Evolutionary conservation across 1,140 invertebrate species (phyloP).

Genomic region (roundworm (Caenorhabditis elegans)): DNA sequence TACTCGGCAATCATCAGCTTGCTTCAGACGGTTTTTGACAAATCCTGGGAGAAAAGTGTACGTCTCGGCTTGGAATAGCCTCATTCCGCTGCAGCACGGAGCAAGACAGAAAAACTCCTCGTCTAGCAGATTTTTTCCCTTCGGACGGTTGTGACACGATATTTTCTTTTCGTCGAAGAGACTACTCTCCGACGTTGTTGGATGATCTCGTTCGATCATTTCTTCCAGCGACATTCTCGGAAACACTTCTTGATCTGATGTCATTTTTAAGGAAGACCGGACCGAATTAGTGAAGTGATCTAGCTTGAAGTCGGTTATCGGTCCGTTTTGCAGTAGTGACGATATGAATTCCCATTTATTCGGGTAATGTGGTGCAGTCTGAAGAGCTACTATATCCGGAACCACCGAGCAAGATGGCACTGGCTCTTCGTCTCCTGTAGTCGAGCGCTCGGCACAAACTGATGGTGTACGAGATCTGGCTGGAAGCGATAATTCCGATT

Average conservation of each 20-base stretch:
- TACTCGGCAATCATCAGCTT: not conserved
- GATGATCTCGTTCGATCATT: conserved; percentile 18
- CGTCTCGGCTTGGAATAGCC: not conserved
- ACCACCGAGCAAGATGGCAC: not conserved
- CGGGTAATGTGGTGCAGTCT: not conserved
- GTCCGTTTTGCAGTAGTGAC: not conserved
- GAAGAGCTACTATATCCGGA: not conserved
- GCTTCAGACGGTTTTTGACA: not conserved
- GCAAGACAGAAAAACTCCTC: conserved; percentile 13
- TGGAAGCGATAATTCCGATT: no score
- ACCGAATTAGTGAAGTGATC: not conserved
- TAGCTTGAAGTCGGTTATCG: not conserved
- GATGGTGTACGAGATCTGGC: not conserved
- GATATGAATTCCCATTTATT: not conserved
- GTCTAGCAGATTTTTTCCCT: not conserved
- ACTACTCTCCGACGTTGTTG: not conserved
- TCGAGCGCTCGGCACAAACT: not conserved
- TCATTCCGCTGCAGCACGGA: not conserved
- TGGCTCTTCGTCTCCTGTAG: not conserved
- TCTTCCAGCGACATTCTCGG: conserved; percentile 16
- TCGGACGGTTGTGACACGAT: not conserved
- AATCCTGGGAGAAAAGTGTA: not conserved
- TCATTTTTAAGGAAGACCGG: not conserved
- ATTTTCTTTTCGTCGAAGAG: conserved; percentile 2
- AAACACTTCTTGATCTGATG: not conserved